Percentiles rank a stretch among this genome's conserved stretches.
Evolutionary conservation across 2,113 vertebrate genomes (phyloP).

Genomic region (Chitala chitala): DNA sequence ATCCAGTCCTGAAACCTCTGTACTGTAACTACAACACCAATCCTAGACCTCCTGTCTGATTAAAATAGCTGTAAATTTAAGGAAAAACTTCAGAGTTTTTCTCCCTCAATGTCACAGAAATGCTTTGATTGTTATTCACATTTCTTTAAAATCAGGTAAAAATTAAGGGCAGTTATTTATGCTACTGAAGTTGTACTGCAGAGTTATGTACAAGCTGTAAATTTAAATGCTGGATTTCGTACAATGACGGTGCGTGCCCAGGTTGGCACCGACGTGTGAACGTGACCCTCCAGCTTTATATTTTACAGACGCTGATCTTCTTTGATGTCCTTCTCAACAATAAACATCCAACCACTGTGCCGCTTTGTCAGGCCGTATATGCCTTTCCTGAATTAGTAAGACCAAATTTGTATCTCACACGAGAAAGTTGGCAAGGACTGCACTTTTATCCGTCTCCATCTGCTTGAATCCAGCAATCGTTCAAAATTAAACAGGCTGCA

Average conservation of each 20-base stretch:
- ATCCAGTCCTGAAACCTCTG: too few relatives aligned
- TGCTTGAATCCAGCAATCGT: slow-evolving; percentile 34
- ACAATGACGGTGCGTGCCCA: too few relatives aligned
- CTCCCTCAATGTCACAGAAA: too few relatives aligned
- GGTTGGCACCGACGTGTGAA: background rate
- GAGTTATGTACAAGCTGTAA: background rate
- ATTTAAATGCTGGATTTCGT: background rate
- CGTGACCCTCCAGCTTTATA: slow-evolving; percentile 3
- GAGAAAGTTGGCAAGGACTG: slow-evolving; percentile 36
- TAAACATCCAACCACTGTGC: slow-evolving; percentile 39
- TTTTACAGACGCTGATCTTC: slow-evolving; percentile 19
- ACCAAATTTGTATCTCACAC: slow-evolving; percentile 10
- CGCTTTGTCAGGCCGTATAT: slow-evolving; percentile 33
- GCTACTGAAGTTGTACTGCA: background rate
- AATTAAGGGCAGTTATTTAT: background rate
- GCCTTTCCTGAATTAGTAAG: background rate
- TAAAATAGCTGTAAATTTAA: too few relatives aligned
- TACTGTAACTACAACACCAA: too few relatives aligned
- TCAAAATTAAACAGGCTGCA: slow-evolving; percentile 37
- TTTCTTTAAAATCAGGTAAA: background rate
- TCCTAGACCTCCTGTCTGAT: too few relatives aligned
- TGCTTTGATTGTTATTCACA: background rate
- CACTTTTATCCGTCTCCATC: slow-evolving; percentile 39
- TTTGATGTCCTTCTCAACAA: slow-evolving; percentile 11
- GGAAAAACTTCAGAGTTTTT: too few relatives aligned